These are phyloP conservation scores for Lagorchestes hirsutus DNA, from an alignment of 2,797 vertebrate genomes.

Conservation along the genomic window DNA sequence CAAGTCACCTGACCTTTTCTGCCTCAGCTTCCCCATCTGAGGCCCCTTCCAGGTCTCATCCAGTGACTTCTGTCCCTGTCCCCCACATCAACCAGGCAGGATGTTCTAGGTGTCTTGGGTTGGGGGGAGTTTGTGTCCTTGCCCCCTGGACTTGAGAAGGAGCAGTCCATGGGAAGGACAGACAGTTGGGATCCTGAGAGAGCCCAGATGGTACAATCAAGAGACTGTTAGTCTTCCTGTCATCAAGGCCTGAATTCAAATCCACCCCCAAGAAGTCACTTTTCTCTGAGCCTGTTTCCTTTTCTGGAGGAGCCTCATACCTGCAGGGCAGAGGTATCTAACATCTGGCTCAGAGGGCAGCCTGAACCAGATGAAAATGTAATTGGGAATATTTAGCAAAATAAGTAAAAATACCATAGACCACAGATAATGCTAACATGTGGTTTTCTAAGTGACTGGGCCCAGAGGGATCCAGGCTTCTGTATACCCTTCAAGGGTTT, in stretches of 20 bases:
- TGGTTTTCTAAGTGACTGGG: not conserved
- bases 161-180: not conserved
- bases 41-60: not conserved
- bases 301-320: not conserved
- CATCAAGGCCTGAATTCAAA: not conserved
- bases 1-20: not conserved
- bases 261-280: not conserved
- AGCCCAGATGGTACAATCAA: not conserved
- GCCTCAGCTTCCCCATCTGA: not conserved
- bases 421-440: not conserved
- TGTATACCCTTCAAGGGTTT: not conserved
- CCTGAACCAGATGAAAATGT: not conserved
- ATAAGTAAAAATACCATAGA: not conserved
- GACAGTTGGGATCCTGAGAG: slow-evolving; percentile 35
- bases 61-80: not conserved
- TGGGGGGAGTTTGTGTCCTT: not conserved
- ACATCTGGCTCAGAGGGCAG: not conserved
- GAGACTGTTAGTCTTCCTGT: slow-evolving; percentile 7
- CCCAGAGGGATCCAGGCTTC: not conserved
- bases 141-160: slow-evolving; percentile 16
- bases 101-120: slow-evolving; percentile 42
- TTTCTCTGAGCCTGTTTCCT: not conserved
- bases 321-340: not conserved
- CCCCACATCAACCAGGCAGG: not conserved
- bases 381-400: not conserved